A percentile compares a stretch with the other conserved stretches of the same genome.
Conservation (phyloP, 2,113 vertebrate genomes). For the Calypte anna region DNA sequence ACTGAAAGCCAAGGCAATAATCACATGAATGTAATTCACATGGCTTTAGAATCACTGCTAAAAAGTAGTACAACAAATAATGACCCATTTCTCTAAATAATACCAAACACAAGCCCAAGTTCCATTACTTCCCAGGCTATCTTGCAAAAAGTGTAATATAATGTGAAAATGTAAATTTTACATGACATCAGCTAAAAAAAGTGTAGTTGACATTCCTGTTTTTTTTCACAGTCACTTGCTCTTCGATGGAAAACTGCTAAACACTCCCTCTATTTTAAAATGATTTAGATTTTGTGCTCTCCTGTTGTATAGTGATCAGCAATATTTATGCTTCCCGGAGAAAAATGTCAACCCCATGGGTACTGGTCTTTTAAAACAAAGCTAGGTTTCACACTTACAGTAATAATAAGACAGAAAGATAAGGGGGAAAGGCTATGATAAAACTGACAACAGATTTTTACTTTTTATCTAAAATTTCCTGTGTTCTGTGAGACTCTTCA, state of each 20-base stretch:
- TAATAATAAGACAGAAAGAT: background rate
- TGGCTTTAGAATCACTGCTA: background rate
- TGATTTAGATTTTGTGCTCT: background rate
- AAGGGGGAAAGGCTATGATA: background rate
- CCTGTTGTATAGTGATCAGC: background rate
- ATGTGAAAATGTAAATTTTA: background rate
- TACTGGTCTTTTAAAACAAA: background rate
- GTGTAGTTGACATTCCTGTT: background rate
- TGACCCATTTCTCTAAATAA: background rate
- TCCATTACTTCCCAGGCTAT: background rate
- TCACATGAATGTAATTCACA: background rate
- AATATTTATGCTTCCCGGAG: background rate
- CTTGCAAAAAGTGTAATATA: background rate
- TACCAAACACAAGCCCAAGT: background rate
- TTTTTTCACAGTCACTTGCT: background rate
- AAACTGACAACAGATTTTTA: background rate
- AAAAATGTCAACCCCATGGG: background rate
- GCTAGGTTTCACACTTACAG: background rate
- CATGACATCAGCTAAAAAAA: background rate
- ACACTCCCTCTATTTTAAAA: background rate
- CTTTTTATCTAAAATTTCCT: background rate
- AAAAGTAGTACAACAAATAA: background rate
- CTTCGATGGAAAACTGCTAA: background rate
- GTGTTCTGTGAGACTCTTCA: background rate
- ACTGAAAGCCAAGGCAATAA: background rate